Evolutionary conservation across 2,113 vertebrate species (phyloP).

Genomic region (Pongo abelii): DNA sequence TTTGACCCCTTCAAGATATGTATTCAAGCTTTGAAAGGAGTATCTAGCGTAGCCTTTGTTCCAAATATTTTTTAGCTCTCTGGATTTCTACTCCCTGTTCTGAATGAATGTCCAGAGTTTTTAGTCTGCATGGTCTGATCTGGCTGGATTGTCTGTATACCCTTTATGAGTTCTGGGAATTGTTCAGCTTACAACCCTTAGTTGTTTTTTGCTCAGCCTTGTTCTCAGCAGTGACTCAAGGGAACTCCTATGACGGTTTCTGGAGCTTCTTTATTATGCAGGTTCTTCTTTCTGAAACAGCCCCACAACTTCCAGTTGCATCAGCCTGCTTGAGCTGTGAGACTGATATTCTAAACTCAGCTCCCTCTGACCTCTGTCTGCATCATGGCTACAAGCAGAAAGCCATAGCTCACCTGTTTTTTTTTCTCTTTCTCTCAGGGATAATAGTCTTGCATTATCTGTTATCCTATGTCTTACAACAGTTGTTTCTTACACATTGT

Average conservation of each 20-base stretch:
- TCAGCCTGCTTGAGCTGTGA: not conserved
- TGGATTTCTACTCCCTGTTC: not conserved
- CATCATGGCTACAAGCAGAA: not conserved
- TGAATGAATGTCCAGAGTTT: not conserved
- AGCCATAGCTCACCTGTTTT: not conserved
- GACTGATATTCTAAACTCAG: not conserved
- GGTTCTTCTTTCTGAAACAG: not conserved
- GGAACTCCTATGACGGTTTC: not conserved
- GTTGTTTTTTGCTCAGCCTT: not conserved
- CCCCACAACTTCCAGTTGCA: not conserved
- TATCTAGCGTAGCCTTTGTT: not conserved
- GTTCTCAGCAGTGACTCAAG: not conserved
- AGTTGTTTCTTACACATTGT: not conserved
- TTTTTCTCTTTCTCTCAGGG: not conserved
- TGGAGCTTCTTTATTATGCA: not conserved
- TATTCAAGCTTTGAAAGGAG: not conserved
- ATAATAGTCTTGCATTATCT: not conserved
- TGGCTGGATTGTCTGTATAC: not conserved
- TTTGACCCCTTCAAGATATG: not conserved
- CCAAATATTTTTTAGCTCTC: not conserved
- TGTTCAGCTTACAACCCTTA: not conserved
- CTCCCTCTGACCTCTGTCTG: not conserved
- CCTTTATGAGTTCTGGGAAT: not conserved
- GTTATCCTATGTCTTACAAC: not conserved
- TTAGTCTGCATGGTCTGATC: not conserved